Base-by-base conservation (phyloP, 2,888 invertebrate species). In the Clusia tigrina region DNA sequence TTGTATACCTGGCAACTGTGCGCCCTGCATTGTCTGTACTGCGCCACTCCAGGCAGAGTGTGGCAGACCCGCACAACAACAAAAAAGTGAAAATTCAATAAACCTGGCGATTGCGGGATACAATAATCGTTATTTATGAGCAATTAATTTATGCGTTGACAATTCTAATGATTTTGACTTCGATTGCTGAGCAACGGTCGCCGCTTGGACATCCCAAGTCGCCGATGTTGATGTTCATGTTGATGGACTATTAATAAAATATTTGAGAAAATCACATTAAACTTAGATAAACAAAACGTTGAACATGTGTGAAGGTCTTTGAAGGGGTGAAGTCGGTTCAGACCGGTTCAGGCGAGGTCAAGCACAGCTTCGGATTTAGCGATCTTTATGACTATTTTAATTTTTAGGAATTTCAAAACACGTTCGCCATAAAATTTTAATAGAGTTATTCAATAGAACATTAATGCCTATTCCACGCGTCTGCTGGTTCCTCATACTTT, bases 61-160 rank as follows among this genome's bases (percentile, higher is more conserved):
- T n/a, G n/a, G n/a, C n/a, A n/a, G 32, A 17, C 6, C 22, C 18
- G 56, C 52, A 58, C 46, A 22, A 38, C 25, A 9, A 54, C 23
- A 51, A 58, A 65, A 22, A 54, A 32, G 26, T 55, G 46, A 26
- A 65, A 60, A 66, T 56, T 70, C 59, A 66, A 48, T 58, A 66
- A 69, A 69, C n/a, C n/a, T n/a, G n/a, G n/a, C n/a, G n/a, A 42
- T 42, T 42, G n/a, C n/a, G n/a, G 58, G 68, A 65, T 59, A 69
- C 67, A 74, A 79, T 78, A 79, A 78, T 69, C 67, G 64, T 58
- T 69, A 65, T 79, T 79, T 79, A 79, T 71, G 77, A 78, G 74
- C 78, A 78, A 78, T 79, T 79, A 79, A 79, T 79, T 78, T 79
- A 78, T 79, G 78, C 79, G 79, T 79, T 79, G 79, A 79, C 79